Percentiles rank a stretch among this genome's conserved stretches.
phyloP scores from a whole-genome alignment of 2,888 invertebrate genomes.

The Cheilosia vernalis region DNA sequence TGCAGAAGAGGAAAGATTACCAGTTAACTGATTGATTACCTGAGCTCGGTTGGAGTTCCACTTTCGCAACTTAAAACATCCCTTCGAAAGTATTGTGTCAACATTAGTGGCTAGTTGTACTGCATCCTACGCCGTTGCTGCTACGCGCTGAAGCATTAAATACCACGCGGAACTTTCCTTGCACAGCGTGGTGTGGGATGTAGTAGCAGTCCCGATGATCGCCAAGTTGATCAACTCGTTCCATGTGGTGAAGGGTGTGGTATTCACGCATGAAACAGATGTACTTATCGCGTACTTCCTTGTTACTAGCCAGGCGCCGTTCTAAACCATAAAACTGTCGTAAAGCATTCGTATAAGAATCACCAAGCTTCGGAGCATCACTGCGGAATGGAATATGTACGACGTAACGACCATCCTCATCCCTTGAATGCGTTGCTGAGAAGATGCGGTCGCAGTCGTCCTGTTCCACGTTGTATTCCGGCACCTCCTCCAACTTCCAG shows the following conservation, averaged over 20 bases:
- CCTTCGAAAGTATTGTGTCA: constrained; percentile 13
- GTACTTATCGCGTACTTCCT: neutral
- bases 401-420: neutral
- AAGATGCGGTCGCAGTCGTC: no score
- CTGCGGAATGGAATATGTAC: constrained; percentile 38
- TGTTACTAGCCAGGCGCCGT: neutral
- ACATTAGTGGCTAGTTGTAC: constrained; percentile 10
- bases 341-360: neutral
- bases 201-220: no score
- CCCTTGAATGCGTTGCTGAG: no score
- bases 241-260: no score
- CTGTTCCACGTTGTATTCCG: no score
- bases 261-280: no score
- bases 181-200: neutral
- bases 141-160: no score
- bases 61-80: constrained; percentile 26
- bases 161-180: no score
- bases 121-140: neutral
- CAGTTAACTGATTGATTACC: constrained; percentile 6
- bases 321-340: constrained; percentile 42
- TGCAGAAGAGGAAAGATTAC: constrained; percentile 19
- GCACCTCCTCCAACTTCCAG: constrained; percentile 40
- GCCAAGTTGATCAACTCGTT: no score
- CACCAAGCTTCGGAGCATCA: constrained; percentile 19
- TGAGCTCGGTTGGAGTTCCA: constrained; percentile 17